Evolutionary conservation across 2,797 vertebrate genomes (phyloP).

Genomic region (Philypnodon macrostomus): DNA sequence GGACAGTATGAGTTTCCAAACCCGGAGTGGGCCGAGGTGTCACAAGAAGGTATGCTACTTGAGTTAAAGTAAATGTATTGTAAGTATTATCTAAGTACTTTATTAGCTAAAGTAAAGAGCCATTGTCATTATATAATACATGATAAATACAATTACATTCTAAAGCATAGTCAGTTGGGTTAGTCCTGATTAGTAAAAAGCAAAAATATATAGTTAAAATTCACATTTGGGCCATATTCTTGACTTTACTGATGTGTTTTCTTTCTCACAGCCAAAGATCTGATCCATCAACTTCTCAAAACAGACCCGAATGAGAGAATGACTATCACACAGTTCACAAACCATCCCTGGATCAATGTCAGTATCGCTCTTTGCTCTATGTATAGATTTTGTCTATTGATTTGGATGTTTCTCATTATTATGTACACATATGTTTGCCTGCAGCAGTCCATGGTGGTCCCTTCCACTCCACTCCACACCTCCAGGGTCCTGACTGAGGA

Average conservation of each 20-base stretch:
- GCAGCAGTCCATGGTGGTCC: constrained; percentile 92
- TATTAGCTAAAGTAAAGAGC: no score
- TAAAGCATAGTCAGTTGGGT: no score
- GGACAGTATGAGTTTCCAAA: constrained; percentile 96
- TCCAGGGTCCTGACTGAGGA: constrained; percentile 93
- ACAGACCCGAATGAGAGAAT: constrained; percentile 96
- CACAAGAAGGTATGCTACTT: constrained; percentile 94
- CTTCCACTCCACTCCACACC: constrained; percentile 93
- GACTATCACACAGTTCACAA: constrained; percentile 93
- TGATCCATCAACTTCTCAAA: constrained; percentile 92
- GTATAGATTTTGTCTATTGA: not conserved
- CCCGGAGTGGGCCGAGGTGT: constrained; percentile 95
- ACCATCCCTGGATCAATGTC: constrained; percentile 97
- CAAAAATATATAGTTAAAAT: no score
- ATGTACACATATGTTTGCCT: constrained; percentile 24
- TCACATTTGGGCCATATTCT: no score
- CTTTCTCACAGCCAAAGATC: constrained; percentile 82
- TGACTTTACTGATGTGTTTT: constrained; percentile 4
- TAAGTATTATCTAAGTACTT: no score
- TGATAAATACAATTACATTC: no score
- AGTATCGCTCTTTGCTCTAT: constrained; percentile 44
- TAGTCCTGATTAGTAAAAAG: no score
- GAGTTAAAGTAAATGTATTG: no score
- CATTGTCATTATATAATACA: no score
- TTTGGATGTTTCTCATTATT: constrained; percentile 2